Conservation (phyloP, 1,140 invertebrate genomes). For the Anthonomus grandis region DNA sequence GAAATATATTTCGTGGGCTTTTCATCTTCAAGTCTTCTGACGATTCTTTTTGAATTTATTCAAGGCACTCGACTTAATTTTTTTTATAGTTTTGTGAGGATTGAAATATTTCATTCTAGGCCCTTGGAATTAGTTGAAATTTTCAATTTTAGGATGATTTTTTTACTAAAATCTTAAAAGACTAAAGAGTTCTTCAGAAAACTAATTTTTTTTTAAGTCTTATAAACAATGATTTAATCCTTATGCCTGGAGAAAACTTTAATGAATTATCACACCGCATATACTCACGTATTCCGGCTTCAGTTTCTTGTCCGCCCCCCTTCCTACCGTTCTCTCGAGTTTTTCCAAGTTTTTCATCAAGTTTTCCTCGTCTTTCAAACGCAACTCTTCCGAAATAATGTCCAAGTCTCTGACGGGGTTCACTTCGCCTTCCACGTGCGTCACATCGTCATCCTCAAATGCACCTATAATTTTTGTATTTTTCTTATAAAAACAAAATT, state of each 20-base stretch:
- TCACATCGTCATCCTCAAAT: conserved; percentile 97
- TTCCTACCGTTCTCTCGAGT: conserved; percentile 80
- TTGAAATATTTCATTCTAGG: no score
- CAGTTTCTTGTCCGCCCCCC: conserved; percentile 92
- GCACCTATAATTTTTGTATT: conserved; percentile 68
- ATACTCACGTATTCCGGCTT: conserved; percentile 93
- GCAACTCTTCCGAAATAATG: conserved; percentile 93
- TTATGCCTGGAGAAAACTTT: no score
- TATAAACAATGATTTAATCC: no score
- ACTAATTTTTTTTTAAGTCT: no score
- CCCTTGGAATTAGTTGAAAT: not conserved
- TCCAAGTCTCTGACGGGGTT: conserved; percentile 95
- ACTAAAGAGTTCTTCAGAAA: no score
- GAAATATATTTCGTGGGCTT: no score
- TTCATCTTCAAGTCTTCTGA: no score
- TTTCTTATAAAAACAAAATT: not conserved
- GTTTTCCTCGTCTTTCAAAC: conserved; percentile 91
- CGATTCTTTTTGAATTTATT: no score
- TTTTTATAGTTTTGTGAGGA: no score
- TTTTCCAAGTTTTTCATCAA: conserved; percentile 79
- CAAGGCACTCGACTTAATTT: no score
- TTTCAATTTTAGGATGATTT: not conserved
- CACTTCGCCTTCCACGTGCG: conserved; percentile 97
- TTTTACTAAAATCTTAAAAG: no score
- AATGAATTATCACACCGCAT: no score